Evolutionary conservation across 1,140 invertebrate genomes (phyloP).

Genomic region (Papilio polyxenes): DNA sequence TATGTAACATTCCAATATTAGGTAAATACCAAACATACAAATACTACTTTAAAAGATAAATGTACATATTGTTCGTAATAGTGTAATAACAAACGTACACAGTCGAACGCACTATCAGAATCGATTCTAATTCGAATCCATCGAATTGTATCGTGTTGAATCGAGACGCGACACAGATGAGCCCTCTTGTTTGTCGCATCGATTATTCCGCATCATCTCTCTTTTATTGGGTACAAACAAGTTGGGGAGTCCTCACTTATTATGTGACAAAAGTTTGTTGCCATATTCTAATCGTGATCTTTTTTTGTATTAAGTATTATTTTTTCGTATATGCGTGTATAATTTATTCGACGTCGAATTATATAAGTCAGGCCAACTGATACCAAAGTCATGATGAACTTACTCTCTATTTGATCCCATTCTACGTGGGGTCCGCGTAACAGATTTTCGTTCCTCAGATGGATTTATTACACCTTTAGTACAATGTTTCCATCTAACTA

Average conservation of each 20-base stretch:
- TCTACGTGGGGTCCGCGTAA: no score
- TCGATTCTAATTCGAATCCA: constrained; percentile 62
- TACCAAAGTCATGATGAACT: no score
- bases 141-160: constrained; percentile 61
- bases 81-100: constrained; percentile 26
- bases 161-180: constrained; percentile 58
- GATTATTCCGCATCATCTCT: constrained; percentile 77
- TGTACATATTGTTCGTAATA: constrained; percentile 7
- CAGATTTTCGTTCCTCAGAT: neutral
- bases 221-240: constrained; percentile 72
- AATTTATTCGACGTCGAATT: neutral
- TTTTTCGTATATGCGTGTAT: neutral
- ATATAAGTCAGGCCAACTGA: neutral
- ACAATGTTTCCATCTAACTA: no score
- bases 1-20: no score
- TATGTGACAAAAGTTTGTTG: constrained; percentile 40
- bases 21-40: no score
- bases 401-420: no score
- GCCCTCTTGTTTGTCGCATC: constrained; percentile 77
- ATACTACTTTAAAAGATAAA: neutral
- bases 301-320: neutral
- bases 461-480: no score
- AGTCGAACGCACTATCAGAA: constrained; percentile 46
- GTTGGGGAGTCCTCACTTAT: constrained; percentile 39
- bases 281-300: neutral